Base-by-base conservation (phyloP, 2,797 vertebrate species). In the Danio kyathit region DNA sequence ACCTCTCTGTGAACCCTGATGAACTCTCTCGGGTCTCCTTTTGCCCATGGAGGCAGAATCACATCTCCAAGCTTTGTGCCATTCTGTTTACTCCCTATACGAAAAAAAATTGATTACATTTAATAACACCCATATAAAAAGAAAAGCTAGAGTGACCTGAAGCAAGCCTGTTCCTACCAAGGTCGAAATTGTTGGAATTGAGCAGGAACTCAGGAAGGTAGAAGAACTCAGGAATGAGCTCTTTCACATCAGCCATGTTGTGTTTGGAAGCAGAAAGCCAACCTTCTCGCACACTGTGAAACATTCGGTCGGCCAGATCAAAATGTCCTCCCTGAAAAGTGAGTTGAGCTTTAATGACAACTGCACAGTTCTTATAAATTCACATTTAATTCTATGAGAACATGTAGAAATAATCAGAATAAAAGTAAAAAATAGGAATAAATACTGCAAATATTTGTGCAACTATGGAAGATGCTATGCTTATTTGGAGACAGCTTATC, bases 241-340 rank as follows among this genome's bases (percentile, higher is more conserved):
- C 98, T 90, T 99, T 99, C 6, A 99, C 98, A 0, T 99, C 98
- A 1, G 98, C 98, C 98, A 99, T 99, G 92, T 99, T 99, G 94
- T 99, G 97, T 87, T 99, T 99, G 16, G 98, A 97, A 0, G 98
- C 98, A 0, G 98, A 99, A 56, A 95, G 94, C 98, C 98, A 99
- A 75, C 95, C 97, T 86, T 99, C 98, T 0, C 98, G 94, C 0
- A 99, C 94, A 0, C 98, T 99, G 95, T 99, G 97, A 90, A 99
- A 99, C 98, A 99, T 99, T 78, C 98, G 89, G 92, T 99, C 98
- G 0, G 98, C 98, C 91, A 99, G 92, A 93, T 99, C 98, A 0
- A 99, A 99, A 86, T 99, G 98, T 12, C 98, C 98, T 0, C 98
- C 98, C 98, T 99, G 90, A 6, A 51, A 57, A 2, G 1, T 29